Conservation (phyloP, 2,113 vertebrate species). For the Glaucomys volans region DNA sequence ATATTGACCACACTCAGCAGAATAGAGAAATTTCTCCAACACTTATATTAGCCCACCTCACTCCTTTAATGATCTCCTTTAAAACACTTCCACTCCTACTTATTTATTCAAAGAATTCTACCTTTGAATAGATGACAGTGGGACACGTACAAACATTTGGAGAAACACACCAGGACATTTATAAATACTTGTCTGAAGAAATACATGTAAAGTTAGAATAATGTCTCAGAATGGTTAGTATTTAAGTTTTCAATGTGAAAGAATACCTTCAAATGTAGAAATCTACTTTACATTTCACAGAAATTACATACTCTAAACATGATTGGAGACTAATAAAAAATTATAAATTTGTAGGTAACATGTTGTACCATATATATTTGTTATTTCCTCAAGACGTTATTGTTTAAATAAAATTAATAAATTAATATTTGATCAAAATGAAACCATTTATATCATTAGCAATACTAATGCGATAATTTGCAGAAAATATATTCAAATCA, state of each 20-base stretch:
- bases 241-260: neutral
- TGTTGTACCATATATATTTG: neutral
- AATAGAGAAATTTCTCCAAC: neutral
- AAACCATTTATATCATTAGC: neutral
- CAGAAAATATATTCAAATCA: neutral
- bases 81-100: neutral
- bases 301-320: neutral
- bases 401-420: constrained; percentile 19
- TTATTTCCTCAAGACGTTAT: neutral
- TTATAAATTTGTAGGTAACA: neutral
- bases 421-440: neutral
- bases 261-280: neutral
- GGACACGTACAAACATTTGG: too few relatives aligned
- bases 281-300: neutral
- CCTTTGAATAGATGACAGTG: neutral
- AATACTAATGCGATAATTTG: neutral
- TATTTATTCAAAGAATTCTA: neutral
- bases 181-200: neutral
- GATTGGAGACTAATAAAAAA: neutral
- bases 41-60: neutral
- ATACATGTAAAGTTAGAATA: neutral
- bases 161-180: neutral
- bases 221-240: neutral
- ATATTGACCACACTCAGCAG: neutral
- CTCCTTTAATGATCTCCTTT: neutral